A percentile compares a stretch with the other conserved stretches of the same genome.
phyloP scores from a whole-genome alignment of 2,113 vertebrate genomes.

The Amblyornis subalaris region DNA sequence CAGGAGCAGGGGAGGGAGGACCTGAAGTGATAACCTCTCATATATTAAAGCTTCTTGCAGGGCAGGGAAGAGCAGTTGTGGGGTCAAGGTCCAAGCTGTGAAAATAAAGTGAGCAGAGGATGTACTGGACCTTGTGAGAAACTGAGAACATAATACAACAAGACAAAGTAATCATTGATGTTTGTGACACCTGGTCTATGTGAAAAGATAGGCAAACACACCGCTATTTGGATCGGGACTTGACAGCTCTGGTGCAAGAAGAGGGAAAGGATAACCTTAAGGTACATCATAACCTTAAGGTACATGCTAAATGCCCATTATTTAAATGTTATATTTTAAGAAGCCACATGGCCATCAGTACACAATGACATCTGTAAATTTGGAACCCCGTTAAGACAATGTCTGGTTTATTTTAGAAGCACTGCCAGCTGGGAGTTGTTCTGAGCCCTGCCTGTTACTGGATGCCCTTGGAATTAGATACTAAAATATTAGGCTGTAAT shows the following conservation, averaged over 20 bases:
- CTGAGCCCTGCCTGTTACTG: background rate
- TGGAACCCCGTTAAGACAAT: background rate
- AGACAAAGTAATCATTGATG: background rate
- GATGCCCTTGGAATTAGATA: conserved; percentile 11
- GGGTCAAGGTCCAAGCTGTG: background rate
- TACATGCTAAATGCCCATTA: background rate
- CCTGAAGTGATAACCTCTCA: background rate
- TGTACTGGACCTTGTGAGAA: background rate
- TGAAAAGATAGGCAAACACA: background rate
- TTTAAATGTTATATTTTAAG: background rate
- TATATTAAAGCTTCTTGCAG: fast-evolving
- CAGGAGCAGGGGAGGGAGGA: background rate
- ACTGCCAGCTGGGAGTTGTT: background rate
- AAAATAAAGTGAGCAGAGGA: background rate
- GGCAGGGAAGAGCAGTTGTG: fast-evolving
- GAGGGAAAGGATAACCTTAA: background rate
- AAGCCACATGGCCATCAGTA: background rate
- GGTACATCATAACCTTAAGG: background rate
- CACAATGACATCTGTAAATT: background rate
- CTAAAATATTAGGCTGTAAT: background rate
- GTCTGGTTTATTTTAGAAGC: conserved; percentile 24
- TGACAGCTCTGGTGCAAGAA: background rate
- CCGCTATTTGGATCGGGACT: background rate
- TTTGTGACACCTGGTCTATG: background rate
- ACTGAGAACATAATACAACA: fast-evolving